These are phyloP conservation scores for Coracopsis vasa DNA, from an alignment of 2,113 vertebrate species.

Conservation along the genomic window DNA sequence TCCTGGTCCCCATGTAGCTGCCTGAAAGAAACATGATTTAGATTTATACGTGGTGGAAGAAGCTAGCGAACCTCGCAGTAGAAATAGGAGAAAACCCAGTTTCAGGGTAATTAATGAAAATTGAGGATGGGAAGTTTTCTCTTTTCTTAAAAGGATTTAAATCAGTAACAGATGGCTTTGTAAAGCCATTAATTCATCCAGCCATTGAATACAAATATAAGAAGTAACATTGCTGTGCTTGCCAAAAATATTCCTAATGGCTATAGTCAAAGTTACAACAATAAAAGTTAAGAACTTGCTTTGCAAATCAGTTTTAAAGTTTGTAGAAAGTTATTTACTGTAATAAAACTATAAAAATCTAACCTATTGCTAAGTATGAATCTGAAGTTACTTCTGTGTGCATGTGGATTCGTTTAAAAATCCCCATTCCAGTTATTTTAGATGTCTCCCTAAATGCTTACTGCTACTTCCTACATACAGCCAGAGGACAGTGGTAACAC, in stretches of 20 bases:
- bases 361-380: background rate
- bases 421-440: background rate
- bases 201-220: background rate
- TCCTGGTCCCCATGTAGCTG: background rate
- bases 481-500: background rate
- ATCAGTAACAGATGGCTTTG: background rate
- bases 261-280: background rate
- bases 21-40: background rate
- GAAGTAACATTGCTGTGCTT: background rate
- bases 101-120: background rate
- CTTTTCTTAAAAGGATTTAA: background rate
- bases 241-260: background rate
- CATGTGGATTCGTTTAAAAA: background rate
- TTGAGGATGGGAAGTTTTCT: background rate
- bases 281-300: background rate
- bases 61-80: background rate
- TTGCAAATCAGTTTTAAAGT: background rate
- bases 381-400: background rate
- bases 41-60: background rate
- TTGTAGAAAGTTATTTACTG: background rate
- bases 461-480: background rate
- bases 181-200: background rate
- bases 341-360: background rate
- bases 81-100: background rate
- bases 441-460: background rate